A percentile compares a stretch with the other conserved stretches of the same genome.
phyloP scores from a whole-genome alignment of 2,888 invertebrate species.

The Drymonia ruficornis region DNA sequence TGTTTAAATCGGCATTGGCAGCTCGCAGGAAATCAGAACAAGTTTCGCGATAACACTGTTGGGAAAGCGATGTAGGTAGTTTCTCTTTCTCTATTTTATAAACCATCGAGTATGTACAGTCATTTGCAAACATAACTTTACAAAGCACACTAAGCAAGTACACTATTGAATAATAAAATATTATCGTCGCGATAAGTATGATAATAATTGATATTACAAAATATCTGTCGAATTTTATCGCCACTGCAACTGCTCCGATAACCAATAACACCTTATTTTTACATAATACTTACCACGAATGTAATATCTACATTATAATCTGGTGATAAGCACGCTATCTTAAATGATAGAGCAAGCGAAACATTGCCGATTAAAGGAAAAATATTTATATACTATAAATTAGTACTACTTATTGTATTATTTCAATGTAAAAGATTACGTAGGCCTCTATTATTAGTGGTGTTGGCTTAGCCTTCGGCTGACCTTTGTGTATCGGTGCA shows the following conservation, averaged over 20 bases:
- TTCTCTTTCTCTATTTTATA: slow-evolving; percentile 41
- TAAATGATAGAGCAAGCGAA: background rate
- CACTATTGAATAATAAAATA: slow-evolving; percentile 1
- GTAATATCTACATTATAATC: background rate
- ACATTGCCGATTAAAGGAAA: slow-evolving; percentile 5
- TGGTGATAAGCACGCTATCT: background rate
- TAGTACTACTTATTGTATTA: slow-evolving; percentile 20
- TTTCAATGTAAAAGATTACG: slow-evolving; percentile 22
- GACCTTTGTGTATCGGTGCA: slow-evolving; percentile 39
- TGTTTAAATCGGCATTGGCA: slow-evolving; percentile 26
- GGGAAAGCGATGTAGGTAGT: slow-evolving; percentile 47
- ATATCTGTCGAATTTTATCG: slow-evolving; percentile 13
- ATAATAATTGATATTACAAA: slow-evolving; percentile 7
- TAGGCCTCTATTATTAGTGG: slow-evolving; percentile 37
- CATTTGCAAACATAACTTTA: background rate
- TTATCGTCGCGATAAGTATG: slow-evolving; percentile 1
- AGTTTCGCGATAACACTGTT: slow-evolving; percentile 41
- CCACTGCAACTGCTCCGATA: slow-evolving; percentile 18
- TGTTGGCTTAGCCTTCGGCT: slow-evolving; percentile 43
- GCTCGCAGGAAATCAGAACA: slow-evolving; percentile 49
- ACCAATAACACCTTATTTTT: background rate
- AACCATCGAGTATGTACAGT: slow-evolving; percentile 14
- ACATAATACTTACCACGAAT: background rate
- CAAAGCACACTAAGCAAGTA: background rate
- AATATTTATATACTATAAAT: slow-evolving; percentile 12